A percentile compares a stretch with the other conserved stretches of the same genome.
phyloP scores from a whole-genome alignment of 2,797 vertebrate genomes.

The Sebastes umbrosus region DNA sequence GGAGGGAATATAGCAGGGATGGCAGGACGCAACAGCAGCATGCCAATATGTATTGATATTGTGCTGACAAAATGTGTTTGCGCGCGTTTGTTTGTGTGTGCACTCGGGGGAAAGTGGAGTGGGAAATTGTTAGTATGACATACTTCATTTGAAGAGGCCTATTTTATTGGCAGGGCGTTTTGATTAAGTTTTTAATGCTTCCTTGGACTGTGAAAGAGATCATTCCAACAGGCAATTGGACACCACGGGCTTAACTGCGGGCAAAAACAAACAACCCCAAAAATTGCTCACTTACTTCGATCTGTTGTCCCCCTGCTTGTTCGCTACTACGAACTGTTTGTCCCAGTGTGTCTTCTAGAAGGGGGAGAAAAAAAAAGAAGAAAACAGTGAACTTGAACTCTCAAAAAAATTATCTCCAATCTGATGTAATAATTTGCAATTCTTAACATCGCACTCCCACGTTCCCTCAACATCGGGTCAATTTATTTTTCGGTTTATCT shows the following conservation, averaged over 20 bases:
- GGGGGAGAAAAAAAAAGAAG: background rate
- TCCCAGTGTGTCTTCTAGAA: background rate
- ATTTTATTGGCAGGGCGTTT: constrained; percentile 45
- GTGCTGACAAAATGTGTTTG: constrained; percentile 68
- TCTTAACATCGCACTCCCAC: constrained; percentile 5
- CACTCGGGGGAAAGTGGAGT: constrained; percentile 33
- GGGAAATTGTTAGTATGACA: constrained; percentile 54
- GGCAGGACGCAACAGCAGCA: constrained; percentile 69
- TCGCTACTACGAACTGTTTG: constrained; percentile 10
- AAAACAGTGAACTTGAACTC: constrained; percentile 42
- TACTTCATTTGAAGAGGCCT: constrained; percentile 55
- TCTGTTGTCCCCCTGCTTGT: constrained; percentile 46
- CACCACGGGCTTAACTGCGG: constrained; percentile 59
- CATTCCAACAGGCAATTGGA: constrained; percentile 33
- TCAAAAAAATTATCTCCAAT: constrained; percentile 20
- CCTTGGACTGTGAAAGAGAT: constrained; percentile 44
- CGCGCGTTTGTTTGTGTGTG: constrained; percentile 44
- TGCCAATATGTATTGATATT: constrained; percentile 76
- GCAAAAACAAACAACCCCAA: constrained; percentile 52
- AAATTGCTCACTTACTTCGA: constrained; percentile 51
- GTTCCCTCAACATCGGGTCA: constrained; percentile 16
- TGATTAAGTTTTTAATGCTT: constrained; percentile 64
- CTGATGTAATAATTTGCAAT: constrained; percentile 65
- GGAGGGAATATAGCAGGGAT: constrained; percentile 57
- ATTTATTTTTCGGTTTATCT: constrained; percentile 9